These are phyloP conservation scores for Phrynocephalus vlangalii DNA, from an alignment of 2,797 vertebrate genomes.

Conservation along the genomic window DNA sequence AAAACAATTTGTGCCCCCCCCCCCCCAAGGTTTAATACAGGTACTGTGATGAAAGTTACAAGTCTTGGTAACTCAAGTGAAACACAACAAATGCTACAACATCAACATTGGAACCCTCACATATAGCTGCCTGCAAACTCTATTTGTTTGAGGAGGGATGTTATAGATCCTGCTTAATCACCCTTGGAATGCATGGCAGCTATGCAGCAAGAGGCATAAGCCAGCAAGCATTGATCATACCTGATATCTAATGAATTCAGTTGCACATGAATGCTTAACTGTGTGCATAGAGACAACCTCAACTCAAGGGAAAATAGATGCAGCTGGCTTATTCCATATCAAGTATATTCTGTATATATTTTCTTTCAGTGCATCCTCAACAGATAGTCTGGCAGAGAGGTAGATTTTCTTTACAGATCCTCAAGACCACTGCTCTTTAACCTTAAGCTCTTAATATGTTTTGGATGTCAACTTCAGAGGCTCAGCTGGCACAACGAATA, in stretches of 20 bases:
- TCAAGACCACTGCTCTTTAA: not conserved
- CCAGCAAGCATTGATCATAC: not conserved
- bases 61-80: not conserved
- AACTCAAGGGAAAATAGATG: not conserved
- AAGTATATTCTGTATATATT: too few species aligned
- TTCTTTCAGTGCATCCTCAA: not conserved
- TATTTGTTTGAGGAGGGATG: not conserved
- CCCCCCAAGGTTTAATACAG: too few species aligned
- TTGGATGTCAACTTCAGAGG: not conserved
- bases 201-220: not conserved
- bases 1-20: not conserved
- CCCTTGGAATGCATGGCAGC: not conserved
- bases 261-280: not conserved
- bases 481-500: too few species aligned
- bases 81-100: not conserved
- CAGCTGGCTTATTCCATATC: not conserved
- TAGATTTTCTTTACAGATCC: not conserved
- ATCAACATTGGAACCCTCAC: not conserved
- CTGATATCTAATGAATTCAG: not conserved
- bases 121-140: not conserved
- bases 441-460: not conserved
- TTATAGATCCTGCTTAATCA: not conserved
- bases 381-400: not conserved
- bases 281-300: not conserved
- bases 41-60: not conserved